These are phyloP conservation scores for Jaculus jaculus DNA, from an alignment of 2,113 vertebrate species.

Conservation along the genomic window DNA sequence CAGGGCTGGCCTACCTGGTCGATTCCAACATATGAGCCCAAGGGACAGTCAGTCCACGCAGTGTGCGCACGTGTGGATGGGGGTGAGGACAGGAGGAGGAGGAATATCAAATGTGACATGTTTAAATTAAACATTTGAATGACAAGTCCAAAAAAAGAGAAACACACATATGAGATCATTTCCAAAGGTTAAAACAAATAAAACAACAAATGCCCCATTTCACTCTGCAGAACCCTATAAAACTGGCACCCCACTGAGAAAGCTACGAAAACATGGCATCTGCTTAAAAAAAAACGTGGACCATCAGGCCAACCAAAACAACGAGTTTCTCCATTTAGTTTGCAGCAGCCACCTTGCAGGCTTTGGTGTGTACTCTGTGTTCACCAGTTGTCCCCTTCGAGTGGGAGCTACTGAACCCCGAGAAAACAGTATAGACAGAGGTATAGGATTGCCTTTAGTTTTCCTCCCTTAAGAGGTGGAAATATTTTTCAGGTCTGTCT, in stretches of 20 bases:
- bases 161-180: slow-evolving; percentile 84
- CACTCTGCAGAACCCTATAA: slow-evolving; percentile 84
- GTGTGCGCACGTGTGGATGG: slow-evolving; percentile 86
- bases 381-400: slow-evolving; percentile 16
- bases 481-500: background rate
- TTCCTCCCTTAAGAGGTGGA: background rate
- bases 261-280: slow-evolving; percentile 83
- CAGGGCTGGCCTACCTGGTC: slow-evolving; percentile 87
- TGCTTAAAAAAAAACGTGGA: slow-evolving; percentile 81
- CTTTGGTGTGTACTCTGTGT: background rate
- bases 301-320: slow-evolving; percentile 85
- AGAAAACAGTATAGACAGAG: slow-evolving; percentile 21
- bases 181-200: slow-evolving; percentile 85
- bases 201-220: slow-evolving; percentile 79
- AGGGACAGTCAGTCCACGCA: slow-evolving; percentile 83
- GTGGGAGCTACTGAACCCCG: background rate
- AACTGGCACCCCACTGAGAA: slow-evolving; percentile 84
- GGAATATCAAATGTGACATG: slow-evolving; percentile 85
- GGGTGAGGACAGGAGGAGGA: slow-evolving; percentile 83
- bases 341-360: slow-evolving; percentile 67
- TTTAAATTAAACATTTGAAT: slow-evolving; percentile 87
- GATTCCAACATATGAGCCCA: slow-evolving; percentile 85
- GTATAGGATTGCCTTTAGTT: background rate
- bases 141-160: slow-evolving; percentile 85
- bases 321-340: slow-evolving; percentile 87